Conservation (phyloP, 2,113 vertebrate genomes). For the Notiomystis cincta region DNA sequence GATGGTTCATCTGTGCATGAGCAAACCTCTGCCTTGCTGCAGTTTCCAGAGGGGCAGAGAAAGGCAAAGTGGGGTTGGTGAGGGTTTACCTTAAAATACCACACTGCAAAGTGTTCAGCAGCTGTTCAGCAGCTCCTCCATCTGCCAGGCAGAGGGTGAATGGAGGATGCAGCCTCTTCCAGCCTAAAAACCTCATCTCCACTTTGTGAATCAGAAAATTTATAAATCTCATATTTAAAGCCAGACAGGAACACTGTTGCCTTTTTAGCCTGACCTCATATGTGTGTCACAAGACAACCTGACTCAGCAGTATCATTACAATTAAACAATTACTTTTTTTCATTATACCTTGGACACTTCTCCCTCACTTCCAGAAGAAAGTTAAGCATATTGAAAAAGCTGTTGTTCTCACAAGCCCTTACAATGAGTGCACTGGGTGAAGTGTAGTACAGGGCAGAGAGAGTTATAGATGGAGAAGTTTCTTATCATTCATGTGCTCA, state of each 20-base stretch:
- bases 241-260: fast-evolving
- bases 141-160: background rate
- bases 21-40: background rate
- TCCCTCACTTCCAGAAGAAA: background rate
- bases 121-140: background rate
- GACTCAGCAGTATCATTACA: background rate
- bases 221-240: background rate
- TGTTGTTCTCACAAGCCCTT: background rate
- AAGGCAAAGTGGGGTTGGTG: background rate
- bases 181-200: background rate
- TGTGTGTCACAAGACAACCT: background rate
- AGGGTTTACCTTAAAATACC: background rate
- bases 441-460: background rate
- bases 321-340: background rate
- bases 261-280: background rate
- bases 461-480: background rate
- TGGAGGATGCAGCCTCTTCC: background rate
- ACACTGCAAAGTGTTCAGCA: background rate
- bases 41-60: background rate
- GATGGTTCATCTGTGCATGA: background rate
- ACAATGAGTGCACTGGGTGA: background rate
- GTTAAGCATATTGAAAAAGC: background rate
- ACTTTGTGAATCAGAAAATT: background rate
- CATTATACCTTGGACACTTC: background rate
- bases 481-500: background rate